These are phyloP conservation scores for Flexamia atlantica DNA, from an alignment of 2,888 invertebrate species.

Conservation along the genomic window DNA sequence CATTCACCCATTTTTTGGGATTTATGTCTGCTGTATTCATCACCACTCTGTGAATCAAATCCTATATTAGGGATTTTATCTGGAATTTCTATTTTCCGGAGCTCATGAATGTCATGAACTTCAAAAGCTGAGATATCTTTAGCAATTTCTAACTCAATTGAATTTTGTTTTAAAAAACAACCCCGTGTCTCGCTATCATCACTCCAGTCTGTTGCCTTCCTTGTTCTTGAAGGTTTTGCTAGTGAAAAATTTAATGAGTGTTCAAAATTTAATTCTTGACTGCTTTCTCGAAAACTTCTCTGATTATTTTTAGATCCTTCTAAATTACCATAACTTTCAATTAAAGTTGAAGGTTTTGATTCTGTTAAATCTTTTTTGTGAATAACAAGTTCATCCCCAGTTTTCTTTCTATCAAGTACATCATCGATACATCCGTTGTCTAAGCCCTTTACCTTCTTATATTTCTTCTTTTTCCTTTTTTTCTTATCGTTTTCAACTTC, in stretches of 20 bases:
- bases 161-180: slow-evolving; percentile 12
- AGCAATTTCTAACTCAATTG: neutral
- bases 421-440: neutral
- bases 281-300: slow-evolving; percentile 9
- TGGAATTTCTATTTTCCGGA: neutral
- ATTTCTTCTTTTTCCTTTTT: slow-evolving; percentile 40
- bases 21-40: neutral
- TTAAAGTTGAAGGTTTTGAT: neutral
- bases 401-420: neutral
- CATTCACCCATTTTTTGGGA: slow-evolving; percentile 9
- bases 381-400: neutral
- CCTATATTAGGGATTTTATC: neutral
- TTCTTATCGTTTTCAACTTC: slow-evolving; percentile 26
- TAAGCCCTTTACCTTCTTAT: slow-evolving; percentile 6
- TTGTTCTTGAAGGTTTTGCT: neutral
- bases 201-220: slow-evolving; percentile 46
- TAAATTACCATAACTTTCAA: neutral
- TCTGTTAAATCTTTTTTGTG: neutral
- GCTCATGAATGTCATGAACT: neutral
- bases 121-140: neutral
- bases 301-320: neutral
- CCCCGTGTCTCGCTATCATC: slow-evolving; percentile 60
- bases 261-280: slow-evolving; percentile 3
- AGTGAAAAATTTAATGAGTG: slow-evolving; percentile 4
- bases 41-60: slow-evolving; percentile 48